Percentiles rank a stretch among this genome's conserved stretches.
Conservation (phyloP, 2,113 vertebrate species). For the Dinomys branickii region DNA sequence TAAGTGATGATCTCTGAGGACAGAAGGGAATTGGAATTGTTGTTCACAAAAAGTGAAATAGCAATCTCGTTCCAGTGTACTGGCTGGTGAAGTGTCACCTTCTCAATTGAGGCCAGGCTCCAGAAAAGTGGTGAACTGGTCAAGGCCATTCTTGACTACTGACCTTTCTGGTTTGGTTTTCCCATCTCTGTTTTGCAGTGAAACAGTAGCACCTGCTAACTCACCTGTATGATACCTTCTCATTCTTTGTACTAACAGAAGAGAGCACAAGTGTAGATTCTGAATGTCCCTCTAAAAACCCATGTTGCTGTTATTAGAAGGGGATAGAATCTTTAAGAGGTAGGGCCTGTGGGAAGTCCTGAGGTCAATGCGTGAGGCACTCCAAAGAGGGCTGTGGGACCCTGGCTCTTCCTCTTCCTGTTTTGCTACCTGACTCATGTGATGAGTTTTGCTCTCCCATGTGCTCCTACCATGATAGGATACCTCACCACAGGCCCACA, state of each 20-base stretch:
- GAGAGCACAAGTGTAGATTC: not conserved
- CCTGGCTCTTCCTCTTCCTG: not conserved
- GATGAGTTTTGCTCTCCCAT: not conserved
- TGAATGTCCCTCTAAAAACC: not conserved
- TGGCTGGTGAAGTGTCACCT: accelerated
- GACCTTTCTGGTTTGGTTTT: not conserved
- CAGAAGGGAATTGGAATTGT: not conserved
- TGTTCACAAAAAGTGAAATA: not conserved
- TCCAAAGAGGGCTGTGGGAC: not conserved
- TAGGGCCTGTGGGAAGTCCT: not conserved
- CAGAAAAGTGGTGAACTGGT: not conserved
- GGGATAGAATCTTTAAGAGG: not conserved
- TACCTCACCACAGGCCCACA: not conserved
- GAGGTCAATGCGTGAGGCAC: not conserved
- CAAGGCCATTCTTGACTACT: not conserved
- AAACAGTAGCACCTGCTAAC: not conserved
- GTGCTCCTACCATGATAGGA: not conserved
- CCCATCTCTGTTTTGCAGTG: not conserved
- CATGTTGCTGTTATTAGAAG: not conserved
- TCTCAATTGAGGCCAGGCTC: not conserved
- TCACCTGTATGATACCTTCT: accelerated
- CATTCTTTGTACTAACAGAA: not conserved
- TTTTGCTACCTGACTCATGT: not conserved
- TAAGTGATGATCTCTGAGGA: not conserved
- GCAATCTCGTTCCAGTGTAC: accelerated